phyloP scores from a whole-genome alignment of 1,140 invertebrate species.

The Drosophila auraria region DNA sequence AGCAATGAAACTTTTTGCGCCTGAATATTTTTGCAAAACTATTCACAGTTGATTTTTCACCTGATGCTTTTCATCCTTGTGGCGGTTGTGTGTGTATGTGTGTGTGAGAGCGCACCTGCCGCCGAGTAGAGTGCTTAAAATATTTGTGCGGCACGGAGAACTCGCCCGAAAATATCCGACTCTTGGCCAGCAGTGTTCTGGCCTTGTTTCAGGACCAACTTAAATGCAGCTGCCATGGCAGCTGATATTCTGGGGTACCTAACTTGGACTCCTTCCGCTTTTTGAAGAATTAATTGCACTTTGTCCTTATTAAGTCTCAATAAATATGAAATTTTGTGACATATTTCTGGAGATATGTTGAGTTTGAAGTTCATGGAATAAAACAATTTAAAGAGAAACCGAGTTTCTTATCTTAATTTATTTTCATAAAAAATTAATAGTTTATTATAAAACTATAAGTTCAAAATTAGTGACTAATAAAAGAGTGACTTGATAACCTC shows the following conservation, averaged over 20 bases:
- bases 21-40: slow-evolving; percentile 80
- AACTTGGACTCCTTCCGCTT: background rate
- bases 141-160: slow-evolving; percentile 64
- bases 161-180: slow-evolving; percentile 42
- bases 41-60: slow-evolving; percentile 84
- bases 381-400: no score
- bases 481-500: no score
- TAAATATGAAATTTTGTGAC: no score
- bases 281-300: slow-evolving; percentile 10
- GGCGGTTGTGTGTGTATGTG: background rate
- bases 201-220: slow-evolving; percentile 51
- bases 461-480: no score
- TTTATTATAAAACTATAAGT: no score
- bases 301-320: background rate
- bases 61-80: slow-evolving; percentile 73
- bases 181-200: slow-evolving; percentile 34
- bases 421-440: no score
- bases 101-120: slow-evolving; percentile 17
- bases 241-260: slow-evolving; percentile 4
- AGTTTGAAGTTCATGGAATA: no score
- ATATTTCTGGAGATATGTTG: no score
- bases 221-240: slow-evolving; percentile 43
- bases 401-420: no score
- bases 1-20: slow-evolving; percentile 81
- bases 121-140: slow-evolving; percentile 66